Percentiles rank a stretch among this genome's conserved stretches.
Conservation (phyloP, 92 coral and sea anemone species). For the Epizoanthus ramosus region DNA sequence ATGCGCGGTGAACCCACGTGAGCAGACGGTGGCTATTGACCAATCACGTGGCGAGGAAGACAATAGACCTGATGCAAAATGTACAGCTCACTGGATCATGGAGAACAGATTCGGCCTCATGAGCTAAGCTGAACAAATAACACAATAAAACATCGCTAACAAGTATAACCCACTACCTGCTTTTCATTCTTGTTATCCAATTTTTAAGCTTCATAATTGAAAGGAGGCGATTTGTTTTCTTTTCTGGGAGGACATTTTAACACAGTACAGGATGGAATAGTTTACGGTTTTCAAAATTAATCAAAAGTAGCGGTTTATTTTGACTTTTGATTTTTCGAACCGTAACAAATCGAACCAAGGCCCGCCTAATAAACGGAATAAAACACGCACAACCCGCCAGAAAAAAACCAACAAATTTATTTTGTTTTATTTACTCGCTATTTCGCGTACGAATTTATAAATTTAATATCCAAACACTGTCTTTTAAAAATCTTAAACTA, state of each 20-base stretch:
- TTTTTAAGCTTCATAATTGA: not conserved
- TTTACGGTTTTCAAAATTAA: not conserved
- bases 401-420: conserved; percentile 2
- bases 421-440: not conserved
- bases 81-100: conserved; percentile 19
- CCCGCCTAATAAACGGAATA: not conserved
- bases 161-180: conserved; percentile 34
- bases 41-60: conserved; percentile 22
- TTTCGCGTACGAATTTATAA: not conserved
- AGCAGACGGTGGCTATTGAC: conserved; percentile 3
- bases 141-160: conserved; percentile 29
- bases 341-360: not conserved
- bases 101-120: conserved; percentile 12
- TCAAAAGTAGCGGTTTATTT: not conserved
- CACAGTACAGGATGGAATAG: no score
- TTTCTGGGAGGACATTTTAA: no score
- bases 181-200: not conserved
- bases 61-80: conserved; percentile 41
- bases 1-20: conserved; percentile 46
- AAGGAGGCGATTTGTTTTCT: not conserved
- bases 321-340: not conserved
- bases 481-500: no score
- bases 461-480: not conserved
- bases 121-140: conserved; percentile 32
- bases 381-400: conserved; percentile 1